These are phyloP conservation scores for Nanorana parkeri DNA, from an alignment of 2,113 vertebrate species.

Conservation along the genomic window DNA sequence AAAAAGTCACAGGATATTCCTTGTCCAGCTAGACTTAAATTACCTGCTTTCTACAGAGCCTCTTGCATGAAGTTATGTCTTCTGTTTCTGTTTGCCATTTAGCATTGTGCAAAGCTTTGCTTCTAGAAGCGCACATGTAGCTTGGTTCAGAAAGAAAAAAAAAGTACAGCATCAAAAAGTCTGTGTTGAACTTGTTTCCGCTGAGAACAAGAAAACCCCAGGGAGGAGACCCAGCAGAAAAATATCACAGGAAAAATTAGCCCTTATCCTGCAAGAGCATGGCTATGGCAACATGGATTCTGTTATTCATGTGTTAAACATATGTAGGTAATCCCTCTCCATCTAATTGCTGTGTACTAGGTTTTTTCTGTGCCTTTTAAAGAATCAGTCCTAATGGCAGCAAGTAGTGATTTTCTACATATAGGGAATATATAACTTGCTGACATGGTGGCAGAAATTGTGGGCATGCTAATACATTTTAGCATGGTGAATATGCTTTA, in stretches of 20 bases:
- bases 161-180: conserved; percentile 31
- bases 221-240: conserved; percentile 34
- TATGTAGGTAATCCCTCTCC: conserved; percentile 48
- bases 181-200: conserved; percentile 47
- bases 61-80: conserved; percentile 41
- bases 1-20: conserved; percentile 54
- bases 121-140: conserved; percentile 14
- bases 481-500: conserved; percentile 23
- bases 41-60: conserved; percentile 47
- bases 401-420: conserved; percentile 39
- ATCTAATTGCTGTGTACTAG: conserved; percentile 49
- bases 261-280: conserved; percentile 24
- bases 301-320: conserved; percentile 49
- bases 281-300: conserved; percentile 42
- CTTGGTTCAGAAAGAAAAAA: background rate
- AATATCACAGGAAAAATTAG: conserved; percentile 54
- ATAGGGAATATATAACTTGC: background rate
- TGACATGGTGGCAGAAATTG: conserved; percentile 34
- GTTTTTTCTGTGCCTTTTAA: conserved; percentile 37
- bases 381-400: conserved; percentile 32
- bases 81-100: conserved; percentile 41
- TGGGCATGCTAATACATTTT: conserved; percentile 1
- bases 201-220: conserved; percentile 35
- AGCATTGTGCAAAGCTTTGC: conserved; percentile 27
- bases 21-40: conserved; percentile 48